Conservation (phyloP, 2,113 vertebrate genomes). For the Canis aureus region DNA sequence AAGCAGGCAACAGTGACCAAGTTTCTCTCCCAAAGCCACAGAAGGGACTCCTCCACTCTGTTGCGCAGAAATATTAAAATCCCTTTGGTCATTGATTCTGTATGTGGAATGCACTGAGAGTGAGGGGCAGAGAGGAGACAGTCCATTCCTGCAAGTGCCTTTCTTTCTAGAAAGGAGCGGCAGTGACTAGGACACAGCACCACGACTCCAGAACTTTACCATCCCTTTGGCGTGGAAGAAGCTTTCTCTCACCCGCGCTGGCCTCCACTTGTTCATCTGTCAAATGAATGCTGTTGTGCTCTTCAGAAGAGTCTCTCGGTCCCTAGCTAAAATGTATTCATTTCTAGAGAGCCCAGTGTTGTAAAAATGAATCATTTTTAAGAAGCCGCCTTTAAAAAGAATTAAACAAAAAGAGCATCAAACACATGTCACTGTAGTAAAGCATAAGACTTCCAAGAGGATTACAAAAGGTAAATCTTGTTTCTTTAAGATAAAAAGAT, state of each 20-base stretch:
- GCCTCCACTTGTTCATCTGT: rapidly evolving
- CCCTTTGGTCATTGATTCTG: background rate
- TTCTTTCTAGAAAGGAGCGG: background rate
- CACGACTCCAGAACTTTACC: background rate
- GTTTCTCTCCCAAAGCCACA: background rate
- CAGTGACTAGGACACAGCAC: background rate
- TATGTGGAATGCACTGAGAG: rapidly evolving
- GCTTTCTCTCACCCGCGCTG: background rate
- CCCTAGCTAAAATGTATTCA: background rate
- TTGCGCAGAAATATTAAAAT: background rate
- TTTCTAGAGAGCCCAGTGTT: background rate
- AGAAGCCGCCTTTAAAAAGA: background rate
- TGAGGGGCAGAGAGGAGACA: rapidly evolving
- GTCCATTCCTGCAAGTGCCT: too few species aligned
- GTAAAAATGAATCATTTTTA: background rate
- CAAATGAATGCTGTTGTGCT: rapidly evolving
- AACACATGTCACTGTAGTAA: background rate
- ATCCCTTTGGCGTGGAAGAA: rapidly evolving
- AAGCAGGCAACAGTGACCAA: background rate
- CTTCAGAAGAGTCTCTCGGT: background rate
- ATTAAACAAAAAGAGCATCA: background rate
- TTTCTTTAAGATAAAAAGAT: slow-evolving; percentile 39
- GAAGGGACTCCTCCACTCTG: background rate
- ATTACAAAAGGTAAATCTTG: slow-evolving; percentile 14
- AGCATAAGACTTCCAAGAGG: background rate